Evolutionary conservation across 2,888 invertebrate genomes (phyloP), one percentile per base, ranked within the genome.

Genomic region (Philonicus albiceps): DNA sequence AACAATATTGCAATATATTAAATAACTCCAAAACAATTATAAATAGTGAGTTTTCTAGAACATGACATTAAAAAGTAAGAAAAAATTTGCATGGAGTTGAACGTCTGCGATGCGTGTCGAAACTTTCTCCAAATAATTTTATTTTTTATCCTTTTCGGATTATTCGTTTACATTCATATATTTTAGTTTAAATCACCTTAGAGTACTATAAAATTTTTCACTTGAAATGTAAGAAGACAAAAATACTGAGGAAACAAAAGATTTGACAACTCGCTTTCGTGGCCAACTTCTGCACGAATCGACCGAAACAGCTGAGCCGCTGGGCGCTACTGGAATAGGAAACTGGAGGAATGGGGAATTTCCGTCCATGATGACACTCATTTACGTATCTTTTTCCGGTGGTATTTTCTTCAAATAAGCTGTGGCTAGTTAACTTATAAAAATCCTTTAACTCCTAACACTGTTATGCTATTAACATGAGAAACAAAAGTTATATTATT

Each of bases 191-290:
- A 81, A 55, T 81, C 55, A 83, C 81, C 81, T 83, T 83, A 49
- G 37, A 34, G 31, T 22, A 64, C 30, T 64, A 83, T 55, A 64
- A 64, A 83, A 64, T 83, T 83, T 64, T 37, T 73, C 73, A 72
- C 84, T 84, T 40, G 30, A 84, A 43, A 73, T 72, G n/a, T 72
- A 34, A 40, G 22, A 73, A n/a, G 73, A 40, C 30, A 43, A 72
- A 40, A 72, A 83, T 31, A 37, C 27, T 19, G 34, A 22, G 16
- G 80, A 83, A 83, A 83, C 81, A 83, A 83, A 84, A 73, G 73
- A 73, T 87, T 87, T 87, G 87, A 87, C 87, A 87, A 86, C 31
- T 73, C 85, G 78, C 84, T 86, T 64, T 85, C 87, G 87, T 87
- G 87, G 87, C 87, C 85, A 87, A 87, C 87, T 87, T 87, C 87